Conservation (phyloP, 1,140 invertebrate species). For the Nymphalis io region DNA sequence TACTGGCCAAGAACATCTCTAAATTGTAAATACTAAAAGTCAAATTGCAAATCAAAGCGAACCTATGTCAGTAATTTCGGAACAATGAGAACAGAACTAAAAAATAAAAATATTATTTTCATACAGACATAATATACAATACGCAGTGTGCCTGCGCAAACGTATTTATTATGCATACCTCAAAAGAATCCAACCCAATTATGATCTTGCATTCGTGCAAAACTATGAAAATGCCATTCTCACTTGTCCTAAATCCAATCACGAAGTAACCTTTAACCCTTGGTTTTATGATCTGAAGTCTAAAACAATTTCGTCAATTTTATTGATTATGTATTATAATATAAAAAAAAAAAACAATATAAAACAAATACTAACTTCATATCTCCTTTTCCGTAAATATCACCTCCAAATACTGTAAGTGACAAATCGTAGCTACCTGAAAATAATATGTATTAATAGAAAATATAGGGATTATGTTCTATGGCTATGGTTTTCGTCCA, state of each 20-base stretch:
- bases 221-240: conserved; percentile 30
- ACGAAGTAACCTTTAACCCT: conserved; percentile 27
- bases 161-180: conserved; percentile 27
- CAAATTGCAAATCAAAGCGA: no score
- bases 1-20: no score
- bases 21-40: no score
- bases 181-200: conserved; percentile 38
- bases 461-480: no score
- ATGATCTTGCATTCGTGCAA: conserved; percentile 32
- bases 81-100: no score
- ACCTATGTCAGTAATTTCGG: no score
- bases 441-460: conserved; percentile 5
- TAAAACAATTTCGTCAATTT: conserved; percentile 13
- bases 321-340: neutral
- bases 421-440: conserved; percentile 38
- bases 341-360: neutral
- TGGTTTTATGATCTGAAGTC: conserved; percentile 27
- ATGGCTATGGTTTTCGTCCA: no score
- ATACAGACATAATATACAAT: no score
- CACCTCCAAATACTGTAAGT: conserved; percentile 23
- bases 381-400: conserved; percentile 40
- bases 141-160: neutral
- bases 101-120: no score
- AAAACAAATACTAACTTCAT: conserved; percentile 34
- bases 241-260: conserved; percentile 13